These are phyloP conservation scores for Tenualosa thibaudeaui DNA, from an alignment of 2,797 vertebrate genomes.

Conservation along the genomic window DNA sequence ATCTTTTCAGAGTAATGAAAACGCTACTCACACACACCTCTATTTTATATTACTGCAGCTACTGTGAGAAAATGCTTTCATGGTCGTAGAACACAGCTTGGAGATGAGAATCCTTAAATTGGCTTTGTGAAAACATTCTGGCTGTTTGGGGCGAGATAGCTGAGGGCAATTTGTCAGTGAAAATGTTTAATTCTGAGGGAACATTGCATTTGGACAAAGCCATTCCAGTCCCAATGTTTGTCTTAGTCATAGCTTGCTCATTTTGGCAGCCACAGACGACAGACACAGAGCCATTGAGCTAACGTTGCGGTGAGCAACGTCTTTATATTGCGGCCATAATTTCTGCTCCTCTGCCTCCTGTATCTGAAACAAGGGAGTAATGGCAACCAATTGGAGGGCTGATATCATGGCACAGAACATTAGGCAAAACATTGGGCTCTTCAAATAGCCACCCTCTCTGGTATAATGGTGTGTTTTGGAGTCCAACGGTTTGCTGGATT, in stretches of 20 bases:
- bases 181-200: not conserved
- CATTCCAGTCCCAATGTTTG: not conserved
- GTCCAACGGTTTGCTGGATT: not conserved
- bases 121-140: not conserved
- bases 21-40: too few relatives aligned
- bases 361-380: not conserved
- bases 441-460: not conserved
- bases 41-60: not conserved
- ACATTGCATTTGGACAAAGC: not conserved
- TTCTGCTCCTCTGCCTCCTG: not conserved
- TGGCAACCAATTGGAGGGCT: not conserved
- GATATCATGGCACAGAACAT: not conserved
- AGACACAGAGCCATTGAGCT: not conserved
- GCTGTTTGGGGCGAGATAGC: not conserved
- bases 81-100: not conserved
- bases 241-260: constrained; percentile 16
- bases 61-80: not conserved
- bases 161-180: not conserved
- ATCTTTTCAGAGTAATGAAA: too few relatives aligned
- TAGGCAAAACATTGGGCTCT: not conserved
- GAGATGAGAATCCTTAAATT: not conserved
- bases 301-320: not conserved
- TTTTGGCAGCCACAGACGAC: not conserved
- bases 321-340: not conserved
- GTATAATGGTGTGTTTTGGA: not conserved